Percentiles rank a stretch among this genome's conserved stretches.
phyloP scores from a whole-genome alignment of 1,140 invertebrate species.

The Drosophila navojoa region DNA sequence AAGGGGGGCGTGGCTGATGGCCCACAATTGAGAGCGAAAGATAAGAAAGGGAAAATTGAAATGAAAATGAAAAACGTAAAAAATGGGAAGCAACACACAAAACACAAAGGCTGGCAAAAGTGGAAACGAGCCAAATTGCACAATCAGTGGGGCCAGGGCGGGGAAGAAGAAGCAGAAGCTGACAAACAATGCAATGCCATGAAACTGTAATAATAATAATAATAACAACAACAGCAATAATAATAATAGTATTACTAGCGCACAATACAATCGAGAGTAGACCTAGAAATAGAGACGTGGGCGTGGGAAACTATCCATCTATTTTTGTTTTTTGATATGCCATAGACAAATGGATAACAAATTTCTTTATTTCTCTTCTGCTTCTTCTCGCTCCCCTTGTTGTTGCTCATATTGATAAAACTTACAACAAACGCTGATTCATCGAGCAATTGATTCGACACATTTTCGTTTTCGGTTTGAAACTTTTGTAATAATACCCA shows the following conservation, averaged over 20 bases:
- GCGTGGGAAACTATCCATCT: constrained; percentile 76
- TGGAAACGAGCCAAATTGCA: constrained; percentile 76
- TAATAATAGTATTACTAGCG: constrained; percentile 23
- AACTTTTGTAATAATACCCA: constrained; percentile 53
- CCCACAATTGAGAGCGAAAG: constrained; percentile 16
- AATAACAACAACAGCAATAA: constrained; percentile 21
- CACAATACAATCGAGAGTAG: constrained; percentile 32
- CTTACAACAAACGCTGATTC: constrained; percentile 64
- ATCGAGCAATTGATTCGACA: constrained; percentile 48
- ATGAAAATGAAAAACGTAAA: constrained; percentile 13
- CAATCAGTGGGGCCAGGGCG: constrained; percentile 40
- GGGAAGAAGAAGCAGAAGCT: constrained; percentile 7
- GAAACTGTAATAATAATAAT: constrained; percentile 35
- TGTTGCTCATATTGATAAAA: constrained; percentile 28
- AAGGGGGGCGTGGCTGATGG: constrained; percentile 14
- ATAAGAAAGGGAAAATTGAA: constrained; percentile 17
- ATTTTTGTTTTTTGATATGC: constrained; percentile 66
- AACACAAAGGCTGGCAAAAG: constrained; percentile 49
- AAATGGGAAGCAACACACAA: constrained; percentile 9
- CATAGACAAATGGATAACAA: constrained; percentile 21
- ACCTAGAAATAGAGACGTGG: constrained; percentile 81
- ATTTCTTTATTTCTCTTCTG: constrained; percentile 19
- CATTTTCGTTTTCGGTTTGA: constrained; percentile 28
- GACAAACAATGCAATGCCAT: constrained; percentile 52
- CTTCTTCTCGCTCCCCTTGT: background rate